phyloP scores from a whole-genome alignment of 2,888 invertebrate genomes.

The Aleiodes testaceus region DNA sequence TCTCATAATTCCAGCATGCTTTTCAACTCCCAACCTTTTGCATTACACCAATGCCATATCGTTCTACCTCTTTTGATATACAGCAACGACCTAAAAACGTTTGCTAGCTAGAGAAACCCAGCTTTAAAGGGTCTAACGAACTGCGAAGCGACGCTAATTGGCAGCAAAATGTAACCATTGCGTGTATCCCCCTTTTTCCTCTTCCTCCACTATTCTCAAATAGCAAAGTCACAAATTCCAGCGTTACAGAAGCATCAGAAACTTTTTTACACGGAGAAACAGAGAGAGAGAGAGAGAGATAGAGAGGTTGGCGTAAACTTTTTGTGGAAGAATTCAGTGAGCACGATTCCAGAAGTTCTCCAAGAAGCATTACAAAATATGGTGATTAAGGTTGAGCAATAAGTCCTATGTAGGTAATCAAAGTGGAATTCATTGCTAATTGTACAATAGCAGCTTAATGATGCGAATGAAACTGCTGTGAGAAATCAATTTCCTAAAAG shows the following conservation, averaged over 20 bases:
- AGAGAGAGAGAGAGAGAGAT: not conserved
- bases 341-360: no score
- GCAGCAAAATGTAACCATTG: constrained; percentile 25
- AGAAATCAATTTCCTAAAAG: no score
- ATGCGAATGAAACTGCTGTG: no score
- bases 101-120: constrained; percentile 53
- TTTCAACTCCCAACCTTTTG: not conserved
- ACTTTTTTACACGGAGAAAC: not conserved
- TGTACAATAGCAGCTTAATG: no score
- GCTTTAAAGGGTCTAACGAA: constrained; percentile 65
- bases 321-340: constrained; percentile 1
- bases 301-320: constrained; percentile 7
- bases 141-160: constrained; percentile 65
- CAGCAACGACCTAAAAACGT: constrained; percentile 49
- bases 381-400: no score
- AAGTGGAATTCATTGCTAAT: no score
- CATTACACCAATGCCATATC: constrained; percentile 8
- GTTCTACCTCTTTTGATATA: not conserved
- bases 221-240: constrained; percentile 19
- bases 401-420: no score
- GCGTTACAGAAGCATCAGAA: constrained; percentile 6
- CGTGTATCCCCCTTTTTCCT: constrained; percentile 15
- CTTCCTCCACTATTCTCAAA: constrained; percentile 13
- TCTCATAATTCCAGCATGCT: constrained; percentile 1
- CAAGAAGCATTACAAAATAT: no score